These are phyloP conservation scores for Cantharis flavilabris DNA, from an alignment of 2,888 invertebrate genomes.

Conservation along the genomic window DNA sequence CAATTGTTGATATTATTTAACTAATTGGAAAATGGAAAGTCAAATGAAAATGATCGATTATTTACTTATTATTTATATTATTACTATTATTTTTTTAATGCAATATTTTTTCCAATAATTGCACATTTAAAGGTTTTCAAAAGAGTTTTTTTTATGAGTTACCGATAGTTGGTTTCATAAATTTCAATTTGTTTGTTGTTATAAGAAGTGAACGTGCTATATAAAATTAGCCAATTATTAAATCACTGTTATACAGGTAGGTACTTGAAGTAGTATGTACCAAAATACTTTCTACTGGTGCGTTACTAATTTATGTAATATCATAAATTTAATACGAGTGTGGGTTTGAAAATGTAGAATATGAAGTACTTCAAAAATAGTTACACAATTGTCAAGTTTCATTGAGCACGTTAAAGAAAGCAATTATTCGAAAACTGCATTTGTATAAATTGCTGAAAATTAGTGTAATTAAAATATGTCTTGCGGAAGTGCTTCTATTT, in stretches of 20 bases:
- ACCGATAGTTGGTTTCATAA: not conserved
- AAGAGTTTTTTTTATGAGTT: not conserved
- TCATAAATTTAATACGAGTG: not conserved
- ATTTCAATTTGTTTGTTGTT: not conserved
- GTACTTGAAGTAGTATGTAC: not conserved
- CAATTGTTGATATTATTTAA: no score
- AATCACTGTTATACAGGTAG: not conserved
- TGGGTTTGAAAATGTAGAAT: not conserved
- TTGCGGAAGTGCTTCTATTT: constrained; percentile 30
- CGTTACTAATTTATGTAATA: not conserved
- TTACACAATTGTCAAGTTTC: not conserved
- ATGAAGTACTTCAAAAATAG: not conserved
- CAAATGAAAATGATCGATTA: no score
- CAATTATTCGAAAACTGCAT: not conserved
- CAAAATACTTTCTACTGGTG: not conserved
- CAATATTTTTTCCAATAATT: not conserved
- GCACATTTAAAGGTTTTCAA: not conserved
- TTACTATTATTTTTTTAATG: no score
- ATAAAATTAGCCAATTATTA: not conserved
- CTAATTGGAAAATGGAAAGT: no score
- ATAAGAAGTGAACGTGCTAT: not conserved
- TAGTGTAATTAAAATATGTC: not conserved
- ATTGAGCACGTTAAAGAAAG: not conserved
- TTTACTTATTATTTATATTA: no score
- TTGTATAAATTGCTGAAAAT: not conserved